Evolutionary conservation across 2,888 invertebrate species (phyloP), one percentile per base, ranked within the genome.

Genomic region (Ptilodon capucinus): DNA sequence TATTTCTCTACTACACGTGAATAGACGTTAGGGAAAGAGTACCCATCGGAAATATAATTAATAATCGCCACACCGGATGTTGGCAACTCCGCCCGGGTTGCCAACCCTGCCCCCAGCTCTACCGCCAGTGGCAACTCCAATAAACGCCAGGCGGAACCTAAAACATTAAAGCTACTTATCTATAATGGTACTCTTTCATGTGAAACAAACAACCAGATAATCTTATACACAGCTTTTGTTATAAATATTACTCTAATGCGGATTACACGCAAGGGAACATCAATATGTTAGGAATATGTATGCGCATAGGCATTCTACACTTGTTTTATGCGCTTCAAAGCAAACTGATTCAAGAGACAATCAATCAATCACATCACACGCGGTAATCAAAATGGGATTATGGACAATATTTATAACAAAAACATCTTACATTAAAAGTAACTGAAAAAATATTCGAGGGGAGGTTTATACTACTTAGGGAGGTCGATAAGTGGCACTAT

Each of bases 31-130:
- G 0, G 11, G 28, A 41, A 45, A 48, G 44, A 60, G 43, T 50
- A 55, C 56, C 42, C n/a, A n/a, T n/a, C n/a, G n/a, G 28, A 8
- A 28, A 28, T n/a, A 28, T n/a, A 4, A n/a, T 6, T 2, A 23
- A 2, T 28, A 28, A 28, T 11, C 0, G 9, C n/a, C 25, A 11
- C 9, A 2, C 25, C 25, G 11, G 6, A 28, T 28, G 7, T 11
- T 35, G 34, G 25, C 35, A 45, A 45, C 40, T 11, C 25, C n/a
- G 11, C 14, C 25, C 9, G 14, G 7, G 7, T 9, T 4, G 13
- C 17, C 8, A 2, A 9, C 2, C 13, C 38, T 16, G 11, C 13
- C 11, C 34, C 21, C 8, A 28, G 25, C 14, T 32, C 25, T 42
- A 54, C 43, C 45, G 45, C 34, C 42, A 36, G 18, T 18, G 18